Percentiles rank a stretch among this genome's conserved stretches.
phyloP scores from a whole-genome alignment of 1,140 invertebrate genomes.

The Ceratosolen fusciceps region DNA sequence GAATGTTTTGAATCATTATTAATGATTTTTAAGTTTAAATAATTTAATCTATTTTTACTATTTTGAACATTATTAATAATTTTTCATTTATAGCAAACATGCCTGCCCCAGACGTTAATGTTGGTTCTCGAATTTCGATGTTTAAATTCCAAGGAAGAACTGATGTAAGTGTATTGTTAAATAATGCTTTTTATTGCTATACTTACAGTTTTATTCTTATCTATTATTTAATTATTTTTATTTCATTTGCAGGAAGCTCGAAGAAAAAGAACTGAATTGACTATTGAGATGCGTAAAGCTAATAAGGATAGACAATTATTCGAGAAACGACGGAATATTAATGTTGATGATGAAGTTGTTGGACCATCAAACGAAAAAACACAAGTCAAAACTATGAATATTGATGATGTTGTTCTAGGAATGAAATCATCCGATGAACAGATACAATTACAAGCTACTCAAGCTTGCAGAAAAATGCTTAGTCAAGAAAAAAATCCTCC shows the following conservation, averaged over 20 bases:
- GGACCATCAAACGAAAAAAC: conserved; percentile 73
- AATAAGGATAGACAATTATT: conserved; percentile 96
- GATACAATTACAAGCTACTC: conserved; percentile 78
- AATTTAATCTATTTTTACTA: background rate
- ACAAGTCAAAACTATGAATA: conserved; percentile 67
- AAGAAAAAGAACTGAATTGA: conserved; percentile 87
- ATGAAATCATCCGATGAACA: conserved; percentile 77
- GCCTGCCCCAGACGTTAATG: conserved; percentile 41
- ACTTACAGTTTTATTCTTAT: background rate
- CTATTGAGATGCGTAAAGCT: conserved; percentile 91
- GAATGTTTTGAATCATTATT: no score
- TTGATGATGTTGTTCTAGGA: conserved; percentile 77
- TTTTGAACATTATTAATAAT: no score
- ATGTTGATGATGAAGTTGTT: conserved; percentile 70
- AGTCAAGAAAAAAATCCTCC: conserved; percentile 94
- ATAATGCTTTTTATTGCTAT: background rate
- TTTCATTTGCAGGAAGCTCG: conserved; percentile 83
- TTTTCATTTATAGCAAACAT: conserved; percentile 38
- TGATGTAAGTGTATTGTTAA: conserved; percentile 27
- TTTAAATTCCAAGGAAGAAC: conserved; percentile 46
- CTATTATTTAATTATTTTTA: conserved; percentile 13
- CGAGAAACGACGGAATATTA: conserved; percentile 89
- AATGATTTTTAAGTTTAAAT: no score
- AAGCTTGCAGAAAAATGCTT: conserved; percentile 89
- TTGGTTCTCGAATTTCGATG: conserved; percentile 30